Percentiles rank a stretch among this genome's conserved stretches.
Evolutionary conservation across 2,888 invertebrate species (phyloP).

Genomic region (Eilema griseolum): DNA sequence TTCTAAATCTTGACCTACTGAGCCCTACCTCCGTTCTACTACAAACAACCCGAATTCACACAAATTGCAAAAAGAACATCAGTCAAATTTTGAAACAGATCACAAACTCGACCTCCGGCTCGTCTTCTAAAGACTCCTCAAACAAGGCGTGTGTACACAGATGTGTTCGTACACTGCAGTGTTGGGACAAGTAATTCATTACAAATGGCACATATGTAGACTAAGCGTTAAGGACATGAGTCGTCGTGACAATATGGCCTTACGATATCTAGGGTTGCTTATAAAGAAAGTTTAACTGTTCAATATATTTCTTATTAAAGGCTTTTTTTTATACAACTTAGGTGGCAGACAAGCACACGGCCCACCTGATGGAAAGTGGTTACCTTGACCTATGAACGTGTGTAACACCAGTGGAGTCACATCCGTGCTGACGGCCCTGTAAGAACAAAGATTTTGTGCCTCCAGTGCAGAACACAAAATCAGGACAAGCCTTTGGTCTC

Average conservation of each 20-base stretch:
- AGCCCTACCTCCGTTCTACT: background rate
- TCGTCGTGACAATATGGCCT: slow-evolving; percentile 47
- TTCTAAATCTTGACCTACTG: slow-evolving; percentile 1
- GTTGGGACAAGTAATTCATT: slow-evolving; percentile 20
- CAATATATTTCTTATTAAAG: no score
- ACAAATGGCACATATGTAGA: slow-evolving; percentile 14
- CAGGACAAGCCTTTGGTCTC: no score
- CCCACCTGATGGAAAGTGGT: no score
- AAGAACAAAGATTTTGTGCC: no score
- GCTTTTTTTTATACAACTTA: no score
- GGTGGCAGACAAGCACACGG: no score
- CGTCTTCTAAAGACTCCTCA: slow-evolving; percentile 4
- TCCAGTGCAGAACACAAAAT: no score
- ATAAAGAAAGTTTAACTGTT: background rate
- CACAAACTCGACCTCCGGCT: slow-evolving; percentile 3
- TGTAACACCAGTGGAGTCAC: no score
- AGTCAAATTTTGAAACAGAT: slow-evolving; percentile 18
- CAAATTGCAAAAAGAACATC: background rate
- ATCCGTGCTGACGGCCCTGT: no score
- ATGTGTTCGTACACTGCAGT: slow-evolving; percentile 7
- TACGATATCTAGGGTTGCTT: slow-evolving; percentile 31
- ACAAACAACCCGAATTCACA: background rate
- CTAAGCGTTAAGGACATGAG: slow-evolving; percentile 32
- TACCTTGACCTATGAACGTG: no score
- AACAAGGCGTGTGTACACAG: slow-evolving; percentile 12